Evolutionary conservation across 2,113 vertebrate species (phyloP), one percentile per base, ranked within the genome.

Genomic region (Hylia prasina): DNA sequence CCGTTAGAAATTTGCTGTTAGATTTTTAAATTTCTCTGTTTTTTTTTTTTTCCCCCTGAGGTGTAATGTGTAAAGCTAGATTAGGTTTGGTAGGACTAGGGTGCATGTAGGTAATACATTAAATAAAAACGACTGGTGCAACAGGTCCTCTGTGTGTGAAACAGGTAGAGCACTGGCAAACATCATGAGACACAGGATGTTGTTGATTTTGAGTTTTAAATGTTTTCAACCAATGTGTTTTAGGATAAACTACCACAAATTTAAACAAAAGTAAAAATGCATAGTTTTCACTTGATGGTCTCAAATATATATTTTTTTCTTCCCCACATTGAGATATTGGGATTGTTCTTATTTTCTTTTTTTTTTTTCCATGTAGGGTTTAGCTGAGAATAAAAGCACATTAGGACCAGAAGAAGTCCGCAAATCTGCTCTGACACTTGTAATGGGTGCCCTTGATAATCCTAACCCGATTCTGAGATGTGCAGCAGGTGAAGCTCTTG

Each of bases 301-400:
- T 63, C 11, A 35, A 25, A 23, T 82, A 6, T 10, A 13, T 48
- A 72, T 60, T 15, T 31, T 15, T 76, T 80, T 65, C 12, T 51
- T 2, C 11, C 5, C 8, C 72, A 5, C 13, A 18, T 22, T 78
- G 42, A 18, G 44, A 50, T 73, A 10, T 22, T 75, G 9, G 4
- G 6, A 64, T 85, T 84, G 2, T 44, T 60, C 2, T 11, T 48
- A 16, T 58, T 10, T 57, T 15, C 5, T 42, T 31, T 33, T 37
- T 70, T 6, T 42, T 40, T 90, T 63, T 88, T 48, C 47, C n/a
- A 17, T 95, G 4, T 76, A 99, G 99, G 99, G 99, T 73, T 98
- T 99, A 97, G 99, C 99, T 70, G 99, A 99, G 96, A 99, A 99
- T 97, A 99, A 99, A 97, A 99, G 99, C 96, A 99, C 98, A 0